Conservation (phyloP, 2,797 vertebrate genomes). For the Cyprinella venusta region DNA sequence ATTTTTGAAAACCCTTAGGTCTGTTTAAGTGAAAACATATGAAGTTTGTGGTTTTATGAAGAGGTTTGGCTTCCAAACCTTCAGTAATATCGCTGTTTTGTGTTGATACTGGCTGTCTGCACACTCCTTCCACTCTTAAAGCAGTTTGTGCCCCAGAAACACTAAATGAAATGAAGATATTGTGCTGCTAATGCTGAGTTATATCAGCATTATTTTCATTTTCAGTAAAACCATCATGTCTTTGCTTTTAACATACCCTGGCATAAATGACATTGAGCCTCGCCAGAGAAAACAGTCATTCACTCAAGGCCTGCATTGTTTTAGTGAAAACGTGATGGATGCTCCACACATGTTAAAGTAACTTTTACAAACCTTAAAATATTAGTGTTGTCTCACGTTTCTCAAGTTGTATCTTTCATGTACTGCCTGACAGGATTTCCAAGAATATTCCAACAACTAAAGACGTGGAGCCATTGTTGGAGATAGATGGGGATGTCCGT, state of each 20-base stretch:
- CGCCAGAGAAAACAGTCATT: slow-evolving; percentile 22
- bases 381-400: slow-evolving; percentile 18
- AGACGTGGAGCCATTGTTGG: slow-evolving; percentile 96
- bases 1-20: slow-evolving; percentile 46
- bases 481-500: slow-evolving; percentile 94
- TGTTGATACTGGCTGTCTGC: slow-evolving; percentile 51
- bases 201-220: slow-evolving; percentile 43
- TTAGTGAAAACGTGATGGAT: slow-evolving; percentile 18
- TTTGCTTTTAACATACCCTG: slow-evolving; percentile 42
- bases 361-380: slow-evolving; percentile 26
- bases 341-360: slow-evolving; percentile 7
- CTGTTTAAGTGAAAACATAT: slow-evolving; percentile 55
- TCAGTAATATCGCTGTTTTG: slow-evolving; percentile 40
- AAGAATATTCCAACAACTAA: slow-evolving; percentile 98
- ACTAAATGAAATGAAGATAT: slow-evolving; percentile 27
- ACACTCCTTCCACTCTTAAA: slow-evolving; percentile 26
- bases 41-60: slow-evolving; percentile 41
- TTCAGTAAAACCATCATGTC: slow-evolving; percentile 40
- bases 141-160: slow-evolving; percentile 22
- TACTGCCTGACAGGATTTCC: slow-evolving; percentile 81
- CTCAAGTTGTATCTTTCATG: slow-evolving; percentile 3
- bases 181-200: slow-evolving; percentile 27
- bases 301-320: slow-evolving; percentile 48
- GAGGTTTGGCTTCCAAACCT: slow-evolving; percentile 36
- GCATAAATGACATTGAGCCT: slow-evolving; percentile 20